Evolutionary conservation across 2,888 invertebrate genomes (phyloP), one percentile per base, ranked within the genome.

Genomic region (Drosophila gaucha): DNA sequence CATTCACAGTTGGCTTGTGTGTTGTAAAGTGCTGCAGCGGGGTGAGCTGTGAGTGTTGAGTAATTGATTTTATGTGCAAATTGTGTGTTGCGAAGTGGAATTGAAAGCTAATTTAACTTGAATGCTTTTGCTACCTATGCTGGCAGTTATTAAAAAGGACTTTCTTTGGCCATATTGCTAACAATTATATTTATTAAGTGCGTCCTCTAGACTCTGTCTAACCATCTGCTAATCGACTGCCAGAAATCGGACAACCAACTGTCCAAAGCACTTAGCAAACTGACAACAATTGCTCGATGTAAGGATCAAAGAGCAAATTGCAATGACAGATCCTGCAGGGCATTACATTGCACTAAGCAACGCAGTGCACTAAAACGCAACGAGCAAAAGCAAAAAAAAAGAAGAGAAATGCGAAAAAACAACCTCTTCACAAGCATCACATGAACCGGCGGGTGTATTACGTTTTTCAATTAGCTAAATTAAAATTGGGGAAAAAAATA

Each of bases 401-500:
- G 38, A 28, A 36, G 30, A 62, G 46, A 59, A n/a, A n/a, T n/a
- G 39, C 28, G 30, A 22, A 20, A 31, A 33, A 36, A 54, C 22
- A n/a, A 10, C 26, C 43, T 35, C 44, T 36, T 46, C 30, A 50
- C 44, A 43, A 63, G 55, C 62, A 59, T 59, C 63, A 67, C 57
- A 54, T 74, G 74, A 76, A 84, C 89, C 88, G 78, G 74, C 77
- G 85, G 84, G 80, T 82, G 88, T 88, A 89, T 89, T 89, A 89
- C 89, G 84, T 87, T 90, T 90, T 90, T 90, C 90, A 90, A 90
- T 90, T 90, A 90, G 89, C 89, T 78, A 90, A 90, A 90, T 90
- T 90, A 90, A 74, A 85, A 66, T 67, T 38, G 46, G 46, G 54
- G 22, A 50, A n/a, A 33, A 43, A 52, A 38, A 20, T 16, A 8